Conservation (phyloP, 2,888 invertebrate species). For the Toxonevra muliebris region DNA sequence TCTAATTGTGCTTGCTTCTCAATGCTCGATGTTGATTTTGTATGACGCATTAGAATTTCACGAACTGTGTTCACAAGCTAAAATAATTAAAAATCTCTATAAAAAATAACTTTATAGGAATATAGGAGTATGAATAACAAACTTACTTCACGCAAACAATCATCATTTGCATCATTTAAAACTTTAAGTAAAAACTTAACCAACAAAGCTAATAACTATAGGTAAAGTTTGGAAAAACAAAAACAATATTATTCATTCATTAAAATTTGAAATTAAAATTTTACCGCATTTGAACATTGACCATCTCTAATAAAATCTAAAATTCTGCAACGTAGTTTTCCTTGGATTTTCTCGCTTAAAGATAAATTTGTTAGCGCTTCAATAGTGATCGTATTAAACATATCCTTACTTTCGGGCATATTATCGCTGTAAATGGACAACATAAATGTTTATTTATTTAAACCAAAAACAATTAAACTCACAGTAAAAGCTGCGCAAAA, state of each 20-base stretch:
- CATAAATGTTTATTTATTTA: too few relatives aligned
- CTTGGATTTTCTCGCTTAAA: slow-evolving; percentile 52
- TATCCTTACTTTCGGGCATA: slow-evolving; percentile 51
- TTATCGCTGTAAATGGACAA: slow-evolving; percentile 49
- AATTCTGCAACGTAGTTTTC: slow-evolving; percentile 53
- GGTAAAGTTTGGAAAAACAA: slow-evolving; percentile 1
- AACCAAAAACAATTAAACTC: slow-evolving; percentile 25
- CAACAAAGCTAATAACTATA: slow-evolving; percentile 49
- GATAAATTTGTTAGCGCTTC: slow-evolving; percentile 58
- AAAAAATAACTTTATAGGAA: background rate
- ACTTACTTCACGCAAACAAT: slow-evolving; percentile 52
- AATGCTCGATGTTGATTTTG: slow-evolving; percentile 29
- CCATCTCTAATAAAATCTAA: slow-evolving; percentile 55
- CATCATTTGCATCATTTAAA: slow-evolving; percentile 55
- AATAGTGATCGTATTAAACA: slow-evolving; percentile 54
- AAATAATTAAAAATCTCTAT: slow-evolving; percentile 1
- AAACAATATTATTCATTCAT: background rate
- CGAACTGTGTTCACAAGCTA: slow-evolving; percentile 57
- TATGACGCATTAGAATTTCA: slow-evolving; percentile 49
- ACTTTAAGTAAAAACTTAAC: slow-evolving; percentile 57
- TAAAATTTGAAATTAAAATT: too few relatives aligned
- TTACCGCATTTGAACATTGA: slow-evolving; percentile 50
- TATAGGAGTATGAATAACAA: background rate
- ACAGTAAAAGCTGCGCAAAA: slow-evolving; percentile 62
- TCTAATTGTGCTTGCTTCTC: slow-evolving; percentile 55